phyloP scores from a whole-genome alignment of 1,140 invertebrate genomes.

The Drosophila sp. region DNA sequence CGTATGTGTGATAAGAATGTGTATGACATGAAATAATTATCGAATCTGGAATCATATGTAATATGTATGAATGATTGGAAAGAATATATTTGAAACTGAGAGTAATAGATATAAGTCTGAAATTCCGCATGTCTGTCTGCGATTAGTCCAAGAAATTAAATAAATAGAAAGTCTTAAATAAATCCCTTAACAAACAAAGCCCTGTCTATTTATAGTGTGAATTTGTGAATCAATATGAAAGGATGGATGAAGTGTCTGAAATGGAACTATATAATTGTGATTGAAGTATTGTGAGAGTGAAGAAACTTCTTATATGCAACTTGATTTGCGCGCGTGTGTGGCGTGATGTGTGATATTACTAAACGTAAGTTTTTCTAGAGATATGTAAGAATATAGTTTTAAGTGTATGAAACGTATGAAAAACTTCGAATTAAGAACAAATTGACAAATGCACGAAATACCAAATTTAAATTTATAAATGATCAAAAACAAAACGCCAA shows the following conservation, averaged over 20 bases:
- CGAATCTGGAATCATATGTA: conserved; percentile 21
- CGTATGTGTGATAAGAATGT: conserved; percentile 33
- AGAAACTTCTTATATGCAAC: conserved; percentile 16
- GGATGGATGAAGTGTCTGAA: conserved; percentile 20
- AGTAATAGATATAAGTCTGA: conserved; percentile 42
- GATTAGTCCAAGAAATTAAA: conserved; percentile 6
- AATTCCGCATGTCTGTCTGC: conserved; percentile 9
- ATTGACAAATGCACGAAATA: conserved; percentile 43
- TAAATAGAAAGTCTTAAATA: conserved; percentile 13
- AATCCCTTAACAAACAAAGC: conserved; percentile 24
- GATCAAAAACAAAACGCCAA: conserved; percentile 42
- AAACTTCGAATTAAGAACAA: conserved; percentile 56
- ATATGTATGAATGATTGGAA: conserved; percentile 50
- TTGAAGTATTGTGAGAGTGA: conserved; percentile 36
- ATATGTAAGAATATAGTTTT: conserved; percentile 33
- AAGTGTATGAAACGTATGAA: conserved; percentile 54
- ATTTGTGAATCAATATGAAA: conserved; percentile 51
- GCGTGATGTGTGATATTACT: conserved; percentile 83
- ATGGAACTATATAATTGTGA: conserved; percentile 23
- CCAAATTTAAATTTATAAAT: conserved; percentile 27
- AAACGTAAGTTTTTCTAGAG: conserved; percentile 61
- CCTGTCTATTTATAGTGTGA: conserved; percentile 52
- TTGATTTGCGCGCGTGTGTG: conserved; percentile 70
- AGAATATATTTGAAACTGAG: conserved; percentile 4
- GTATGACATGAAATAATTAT: conserved; percentile 10